phyloP scores from a whole-genome alignment of 2,113 vertebrate species.

The Phoxinus phoxinus region DNA sequence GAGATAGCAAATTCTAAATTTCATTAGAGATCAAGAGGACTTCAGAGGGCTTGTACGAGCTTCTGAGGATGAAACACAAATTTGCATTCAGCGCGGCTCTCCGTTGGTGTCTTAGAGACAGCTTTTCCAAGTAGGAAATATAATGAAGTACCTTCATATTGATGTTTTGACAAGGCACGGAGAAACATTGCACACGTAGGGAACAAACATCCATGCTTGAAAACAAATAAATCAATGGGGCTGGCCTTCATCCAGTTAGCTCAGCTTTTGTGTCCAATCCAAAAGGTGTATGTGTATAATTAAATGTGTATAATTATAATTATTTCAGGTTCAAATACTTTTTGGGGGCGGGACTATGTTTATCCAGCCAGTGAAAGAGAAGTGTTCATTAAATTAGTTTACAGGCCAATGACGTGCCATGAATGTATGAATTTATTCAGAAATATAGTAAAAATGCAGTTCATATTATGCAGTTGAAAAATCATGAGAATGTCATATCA shows the following conservation, averaged over 20 bases:
- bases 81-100: conserved; percentile 24
- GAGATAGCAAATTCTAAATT: conserved; percentile 62
- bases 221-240: conserved; percentile 22
- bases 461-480: too few species aligned
- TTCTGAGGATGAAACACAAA: conserved; percentile 23
- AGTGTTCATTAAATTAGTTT: neutral
- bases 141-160: conserved; percentile 37
- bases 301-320: neutral
- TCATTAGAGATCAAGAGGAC: conserved; percentile 63
- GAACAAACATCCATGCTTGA: conserved; percentile 25
- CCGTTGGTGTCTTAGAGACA: conserved; percentile 1
- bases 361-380: neutral
- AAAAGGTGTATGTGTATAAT: neutral
- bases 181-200: neutral
- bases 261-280: neutral
- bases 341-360: neutral
- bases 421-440: neutral
- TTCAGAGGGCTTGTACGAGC: conserved; percentile 42
- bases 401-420: neutral
- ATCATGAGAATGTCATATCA: too few species aligned
- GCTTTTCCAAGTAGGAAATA: conserved; percentile 19
- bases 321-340: neutral
- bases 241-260: neutral
- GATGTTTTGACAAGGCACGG: conserved; percentile 39
- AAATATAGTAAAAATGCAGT: neutral